Percentiles rank a stretch among this genome's conserved stretches.
phyloP scores from a whole-genome alignment of 2,888 invertebrate species.

The Portevinia maculata region DNA sequence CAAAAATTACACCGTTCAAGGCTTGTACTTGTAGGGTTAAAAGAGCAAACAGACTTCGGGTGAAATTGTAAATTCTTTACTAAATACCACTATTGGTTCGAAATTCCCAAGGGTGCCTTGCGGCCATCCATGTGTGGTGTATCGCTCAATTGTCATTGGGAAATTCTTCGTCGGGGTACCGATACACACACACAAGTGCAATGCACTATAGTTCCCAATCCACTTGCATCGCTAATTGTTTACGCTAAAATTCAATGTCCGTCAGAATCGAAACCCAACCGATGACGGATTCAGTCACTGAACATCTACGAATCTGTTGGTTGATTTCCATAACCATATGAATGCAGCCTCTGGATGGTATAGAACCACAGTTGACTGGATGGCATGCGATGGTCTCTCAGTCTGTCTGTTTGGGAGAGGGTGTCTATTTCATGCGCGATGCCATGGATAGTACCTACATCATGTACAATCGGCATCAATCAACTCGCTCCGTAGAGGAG shows the following conservation, averaged over 20 bases:
- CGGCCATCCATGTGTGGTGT: conserved; percentile 68
- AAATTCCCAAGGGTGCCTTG: conserved; percentile 59
- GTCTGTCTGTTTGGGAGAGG: conserved; percentile 20
- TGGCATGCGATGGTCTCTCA: conserved; percentile 12
- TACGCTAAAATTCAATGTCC: conserved; percentile 68
- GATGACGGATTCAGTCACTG: conserved; percentile 68
- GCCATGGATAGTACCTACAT: conserved; percentile 44
- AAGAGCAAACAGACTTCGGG: conserved; percentile 39
- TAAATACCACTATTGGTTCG: conserved; percentile 45
- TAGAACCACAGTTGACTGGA: conserved; percentile 3
- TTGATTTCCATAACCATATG: conserved; percentile 59
- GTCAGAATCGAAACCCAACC: conserved; percentile 55
- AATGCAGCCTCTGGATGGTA: conserved; percentile 30
- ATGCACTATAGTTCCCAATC: background rate
- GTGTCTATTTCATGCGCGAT: conserved; percentile 30
- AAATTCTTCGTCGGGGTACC: conserved; percentile 37
- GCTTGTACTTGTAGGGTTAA: conserved; percentile 1
- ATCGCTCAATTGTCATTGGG: conserved; percentile 64
- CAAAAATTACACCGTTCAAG: no score
- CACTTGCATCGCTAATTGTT: conserved; percentile 42
- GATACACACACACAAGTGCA: background rate
- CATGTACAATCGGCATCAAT: conserved; percentile 68
- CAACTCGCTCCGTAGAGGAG: conserved; percentile 44
- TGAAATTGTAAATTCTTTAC: conserved; percentile 63
- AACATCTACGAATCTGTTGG: conserved; percentile 48